Evolutionary conservation across 2,113 vertebrate species (phyloP).

Genomic region (Pelmatolapia mariae): DNA sequence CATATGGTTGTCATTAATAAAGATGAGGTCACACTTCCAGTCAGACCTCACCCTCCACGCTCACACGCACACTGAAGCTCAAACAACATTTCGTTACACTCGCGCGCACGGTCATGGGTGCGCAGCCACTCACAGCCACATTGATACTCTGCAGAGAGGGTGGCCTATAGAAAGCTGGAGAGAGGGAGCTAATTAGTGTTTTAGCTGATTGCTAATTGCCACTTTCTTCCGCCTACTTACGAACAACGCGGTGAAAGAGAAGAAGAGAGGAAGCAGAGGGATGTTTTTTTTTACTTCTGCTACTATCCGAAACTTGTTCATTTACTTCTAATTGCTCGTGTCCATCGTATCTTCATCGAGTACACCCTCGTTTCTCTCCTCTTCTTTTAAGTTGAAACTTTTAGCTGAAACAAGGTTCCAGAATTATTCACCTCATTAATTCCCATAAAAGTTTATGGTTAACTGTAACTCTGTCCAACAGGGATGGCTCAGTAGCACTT

Average conservation of each 20-base stretch:
- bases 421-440: not conserved
- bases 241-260: conserved; percentile 5
- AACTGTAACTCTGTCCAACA: not conserved
- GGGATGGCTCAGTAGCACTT: not conserved
- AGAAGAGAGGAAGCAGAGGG: not conserved
- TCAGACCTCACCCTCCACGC: conserved; percentile 20
- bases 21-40: conserved; percentile 58
- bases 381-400: not conserved
- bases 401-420: not conserved
- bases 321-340: not conserved
- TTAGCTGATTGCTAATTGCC: conserved; percentile 69
- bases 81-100: not conserved
- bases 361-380: not conserved
- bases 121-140: not conserved
- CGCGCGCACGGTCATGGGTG: not conserved
- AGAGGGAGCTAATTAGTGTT: conserved; percentile 65
- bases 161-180: not conserved
- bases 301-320: not conserved
- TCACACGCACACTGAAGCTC: not conserved
- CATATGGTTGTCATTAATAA: conserved; percentile 63
- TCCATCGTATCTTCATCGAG: not conserved
- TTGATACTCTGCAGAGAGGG: not conserved
- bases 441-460: not conserved
- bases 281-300: not conserved
- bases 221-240: conserved; percentile 53